Base-by-base conservation (phyloP, 2,797 vertebrate species). In the Sebastiscus tertius region DNA sequence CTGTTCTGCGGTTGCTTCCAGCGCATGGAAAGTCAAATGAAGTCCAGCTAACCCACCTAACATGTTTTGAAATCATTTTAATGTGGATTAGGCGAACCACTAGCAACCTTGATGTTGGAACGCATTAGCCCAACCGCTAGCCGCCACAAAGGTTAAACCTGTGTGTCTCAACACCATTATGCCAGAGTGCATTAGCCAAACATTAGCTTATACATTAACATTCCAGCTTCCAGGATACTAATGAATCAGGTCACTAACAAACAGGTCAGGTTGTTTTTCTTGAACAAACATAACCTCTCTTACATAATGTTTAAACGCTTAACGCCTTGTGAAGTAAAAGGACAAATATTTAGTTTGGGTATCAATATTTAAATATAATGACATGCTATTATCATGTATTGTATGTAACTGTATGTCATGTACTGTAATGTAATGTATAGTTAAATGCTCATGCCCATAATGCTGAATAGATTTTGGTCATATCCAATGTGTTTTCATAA, bases 51-150 rank as follows among this genome's bases (percentile, higher is more conserved):
- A 75, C 74, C 27, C 49, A n/a, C 60, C 56, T 74, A 8, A 46
- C 46, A 56, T 70, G 54, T 31, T 77, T 22, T 60, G 22, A 77
- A 74, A 70, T 1, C 52, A 26, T 64, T 77, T 64, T 39, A 55
- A 60, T 49, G 26, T 16, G 6, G 52, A 66, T 61, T 18, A 61
- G 26, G 20, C 1, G 20, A 73, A 64, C 71, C 56, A 22, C 52
- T 1, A 26, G 6, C 16, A 1, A 55, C 33, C 36, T 31, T 73
- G 71, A 71, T 67, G 71, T 20, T 67, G n/a, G 36, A 31, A n/a
- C 18, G 3, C 54, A 61, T 77, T 34, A 70, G 73, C 63, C 13
- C 9, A 12, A 80, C 66, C 18, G 67, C 66, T 62, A 61, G 33
- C 60, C 55, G 33, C 33, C 31, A 67, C n/a, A 72, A 36, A 46